Evolutionary conservation across 2,888 invertebrate genomes (phyloP), one percentile per base, ranked within the genome.

Genomic region (Schrankia costaestrigalis): DNA sequence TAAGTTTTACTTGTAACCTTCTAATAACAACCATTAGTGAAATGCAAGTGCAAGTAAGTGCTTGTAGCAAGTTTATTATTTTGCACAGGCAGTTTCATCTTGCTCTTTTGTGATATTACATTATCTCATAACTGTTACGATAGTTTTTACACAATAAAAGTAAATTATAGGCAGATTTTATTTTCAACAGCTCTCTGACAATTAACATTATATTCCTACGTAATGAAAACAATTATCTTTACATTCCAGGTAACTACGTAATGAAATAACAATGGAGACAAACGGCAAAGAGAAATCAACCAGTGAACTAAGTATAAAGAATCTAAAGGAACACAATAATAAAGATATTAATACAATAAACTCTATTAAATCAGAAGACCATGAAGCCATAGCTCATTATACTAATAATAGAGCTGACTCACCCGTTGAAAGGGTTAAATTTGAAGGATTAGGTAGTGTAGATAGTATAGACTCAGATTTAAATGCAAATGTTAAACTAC

Each of bases 401-500:
- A 62, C 55, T 12, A 72, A 72, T 23, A 51, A 58, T 9, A 52
- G 59, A 3, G 59, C 70, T 8, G 75, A 77, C n/a, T 71, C 73
- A 5, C 71, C 73, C 0, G 68, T 71, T 3, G 85, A 84, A 14
- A 67, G 79, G 29, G 85, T 85, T 1, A 89, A 83, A 49, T 86
- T 88, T 46, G 69, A 86, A 54, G 87, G 88, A 0, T 56, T 90
- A 26, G 79, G 81, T 48, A 84, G 84, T 39, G 71, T 72, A 7
- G 83, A 89, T 30, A 87, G 86, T 41, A 76, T 84, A 35, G 75
- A 73, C 33, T 85, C 85, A 1, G 79, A 82, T 11, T 77, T 78
- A 1, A 69, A 63, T 7, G 73, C 69, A 8, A 60, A 73, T 23
- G 40, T 29, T 3, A 56, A 86, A 77, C 77, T 90, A 26, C 90